Evolutionary conservation across 2,888 invertebrate species (phyloP).

Genomic region (Tachina fera): DNA sequence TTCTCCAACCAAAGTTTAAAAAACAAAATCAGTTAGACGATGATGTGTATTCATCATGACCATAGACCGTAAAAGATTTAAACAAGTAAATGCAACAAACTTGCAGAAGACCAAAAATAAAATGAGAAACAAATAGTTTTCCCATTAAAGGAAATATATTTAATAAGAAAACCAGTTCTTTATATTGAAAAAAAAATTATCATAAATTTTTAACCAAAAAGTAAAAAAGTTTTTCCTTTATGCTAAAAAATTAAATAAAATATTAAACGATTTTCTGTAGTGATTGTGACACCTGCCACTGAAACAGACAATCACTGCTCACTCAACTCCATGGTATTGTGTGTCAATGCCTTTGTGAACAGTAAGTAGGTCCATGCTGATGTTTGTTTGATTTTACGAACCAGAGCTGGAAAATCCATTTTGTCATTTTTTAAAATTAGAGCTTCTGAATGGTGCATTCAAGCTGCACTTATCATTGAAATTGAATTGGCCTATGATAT

Average conservation of each 20-base stretch:
- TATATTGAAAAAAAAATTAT: background rate
- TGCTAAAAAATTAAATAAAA: background rate
- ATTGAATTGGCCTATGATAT: too few relatives aligned
- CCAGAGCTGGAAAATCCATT: background rate
- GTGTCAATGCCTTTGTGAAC: conserved; percentile 54
- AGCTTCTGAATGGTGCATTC: background rate
- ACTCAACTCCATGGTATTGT: conserved; percentile 37
- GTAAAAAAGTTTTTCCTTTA: background rate
- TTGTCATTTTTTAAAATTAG: too few relatives aligned
- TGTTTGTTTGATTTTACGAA: conserved; percentile 22
- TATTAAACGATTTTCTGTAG: background rate
- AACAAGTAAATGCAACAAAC: background rate
- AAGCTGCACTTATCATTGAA: too few relatives aligned
- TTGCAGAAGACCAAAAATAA: conserved; percentile 8
- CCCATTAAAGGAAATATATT: background rate
- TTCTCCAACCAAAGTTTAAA: conserved; percentile 1
- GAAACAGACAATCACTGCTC: background rate
- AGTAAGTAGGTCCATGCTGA: background rate
- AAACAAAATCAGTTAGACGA: conserved; percentile 13
- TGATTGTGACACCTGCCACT: conserved; percentile 33
- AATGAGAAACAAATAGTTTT: background rate
- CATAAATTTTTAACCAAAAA: background rate
- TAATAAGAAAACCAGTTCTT: background rate
- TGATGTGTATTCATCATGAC: background rate
- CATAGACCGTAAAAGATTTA: conserved; percentile 28